Evolutionary conservation across 2,797 vertebrate genomes (phyloP).

Genomic region (Thripadectes ignobilis): DNA sequence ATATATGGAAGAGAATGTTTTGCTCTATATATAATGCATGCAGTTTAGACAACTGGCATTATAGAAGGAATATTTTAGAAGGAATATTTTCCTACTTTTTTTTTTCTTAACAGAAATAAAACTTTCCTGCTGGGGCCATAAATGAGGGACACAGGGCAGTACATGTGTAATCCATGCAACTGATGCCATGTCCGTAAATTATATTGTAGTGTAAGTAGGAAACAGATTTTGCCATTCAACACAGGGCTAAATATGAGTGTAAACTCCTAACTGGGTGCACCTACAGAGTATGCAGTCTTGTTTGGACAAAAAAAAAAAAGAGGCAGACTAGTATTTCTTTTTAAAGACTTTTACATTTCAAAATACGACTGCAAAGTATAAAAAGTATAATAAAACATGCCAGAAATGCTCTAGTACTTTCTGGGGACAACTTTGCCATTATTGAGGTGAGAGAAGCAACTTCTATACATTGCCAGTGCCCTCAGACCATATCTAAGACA

Average conservation of each 20-base stretch:
- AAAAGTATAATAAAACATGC: not conserved
- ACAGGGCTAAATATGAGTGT: not conserved
- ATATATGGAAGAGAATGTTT: not conserved
- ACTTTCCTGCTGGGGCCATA: not conserved
- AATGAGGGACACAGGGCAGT: not conserved
- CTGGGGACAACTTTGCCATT: not conserved
- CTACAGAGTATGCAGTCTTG: not conserved
- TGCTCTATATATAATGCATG: not conserved
- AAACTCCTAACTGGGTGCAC: not conserved
- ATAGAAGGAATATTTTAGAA: not conserved
- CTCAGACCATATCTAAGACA: not conserved
- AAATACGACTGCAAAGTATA: not conserved
- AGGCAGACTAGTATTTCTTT: not conserved
- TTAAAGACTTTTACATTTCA: not conserved
- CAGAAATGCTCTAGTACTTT: not conserved
- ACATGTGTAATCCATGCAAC: not conserved
- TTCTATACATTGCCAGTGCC: not conserved
- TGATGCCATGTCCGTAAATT: not conserved
- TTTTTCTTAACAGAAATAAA: not conserved
- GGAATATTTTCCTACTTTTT: too few species aligned
- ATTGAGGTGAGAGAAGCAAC: not conserved
- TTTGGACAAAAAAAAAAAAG: not conserved
- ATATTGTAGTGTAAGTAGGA: not conserved
- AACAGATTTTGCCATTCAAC: not conserved
- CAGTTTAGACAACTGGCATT: not conserved